Conservation (phyloP, 1,140 invertebrate species). For the Phymorhynchus buccinoides region DNA sequence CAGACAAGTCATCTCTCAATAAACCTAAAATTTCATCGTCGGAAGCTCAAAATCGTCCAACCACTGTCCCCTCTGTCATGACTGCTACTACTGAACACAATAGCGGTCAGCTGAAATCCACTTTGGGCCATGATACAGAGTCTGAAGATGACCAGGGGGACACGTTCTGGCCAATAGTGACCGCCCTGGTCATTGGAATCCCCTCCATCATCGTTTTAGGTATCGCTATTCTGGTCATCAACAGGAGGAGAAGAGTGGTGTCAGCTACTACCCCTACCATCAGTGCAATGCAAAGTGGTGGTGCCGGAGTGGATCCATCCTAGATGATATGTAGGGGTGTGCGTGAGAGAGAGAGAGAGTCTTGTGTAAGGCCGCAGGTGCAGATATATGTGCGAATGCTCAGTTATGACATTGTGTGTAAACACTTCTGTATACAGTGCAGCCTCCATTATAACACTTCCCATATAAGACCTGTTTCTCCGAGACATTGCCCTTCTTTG, state of each 20-base stretch:
- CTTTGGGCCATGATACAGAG: neutral
- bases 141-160: conserved; percentile 26
- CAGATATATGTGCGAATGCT: no score
- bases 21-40: neutral
- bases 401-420: no score
- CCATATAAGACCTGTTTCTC: no score
- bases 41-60: neutral
- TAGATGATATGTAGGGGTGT: no score
- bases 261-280: conserved; percentile 4
- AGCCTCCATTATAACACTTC: no score
- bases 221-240: conserved; percentile 50
- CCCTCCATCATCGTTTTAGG: conserved; percentile 51
- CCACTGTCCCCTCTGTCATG: neutral
- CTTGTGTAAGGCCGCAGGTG: no score
- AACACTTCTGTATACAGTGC: no score
- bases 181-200: conserved; percentile 51
- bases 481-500: no score
- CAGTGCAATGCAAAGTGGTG: neutral
- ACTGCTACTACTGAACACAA: conserved; percentile 5
- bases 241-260: conserved; percentile 42
- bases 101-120: neutral
- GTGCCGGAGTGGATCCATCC: neutral
- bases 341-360: no score
- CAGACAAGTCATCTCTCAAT: neutral
- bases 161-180: conserved; percentile 48